A percentile compares a stretch with the other conserved stretches of the same genome.
Evolutionary conservation across 2,888 invertebrate species (phyloP).

Genomic region (Cantharis flavilabris): DNA sequence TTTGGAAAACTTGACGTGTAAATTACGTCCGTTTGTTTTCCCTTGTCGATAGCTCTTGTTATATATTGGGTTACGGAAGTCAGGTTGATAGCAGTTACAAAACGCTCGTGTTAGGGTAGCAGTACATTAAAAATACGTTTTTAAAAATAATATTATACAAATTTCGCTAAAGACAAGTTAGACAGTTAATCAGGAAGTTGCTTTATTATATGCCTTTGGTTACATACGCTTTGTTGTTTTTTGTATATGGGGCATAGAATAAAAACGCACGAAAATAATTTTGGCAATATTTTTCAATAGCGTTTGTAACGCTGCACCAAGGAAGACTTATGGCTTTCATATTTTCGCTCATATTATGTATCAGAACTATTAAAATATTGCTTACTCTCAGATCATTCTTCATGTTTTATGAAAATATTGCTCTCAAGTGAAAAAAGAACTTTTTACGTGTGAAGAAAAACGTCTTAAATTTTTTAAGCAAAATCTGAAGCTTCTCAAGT

Average conservation of each 20-base stretch:
- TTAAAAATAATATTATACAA: background rate
- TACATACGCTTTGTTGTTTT: background rate
- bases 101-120: background rate
- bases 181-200: background rate
- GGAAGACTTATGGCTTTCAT: background rate
- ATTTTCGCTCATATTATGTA: background rate
- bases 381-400: background rate
- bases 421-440: background rate
- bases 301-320: background rate
- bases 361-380: background rate
- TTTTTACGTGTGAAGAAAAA: background rate
- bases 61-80: background rate
- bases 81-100: background rate
- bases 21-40: background rate
- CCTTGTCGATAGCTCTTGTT: background rate
- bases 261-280: background rate
- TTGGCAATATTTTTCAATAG: background rate
- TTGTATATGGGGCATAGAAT: background rate
- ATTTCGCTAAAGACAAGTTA: background rate
- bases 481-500: constrained; percentile 22
- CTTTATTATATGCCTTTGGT: background rate
- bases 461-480: constrained; percentile 3
- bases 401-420: background rate
- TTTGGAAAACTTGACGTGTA: background rate
- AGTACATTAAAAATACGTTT: background rate